A percentile compares a stretch with the other conserved stretches of the same genome.
These are phyloP conservation scores for Eulemur mongoz DNA, from an alignment of 2,797 vertebrate genomes.

Conservation along the genomic window DNA sequence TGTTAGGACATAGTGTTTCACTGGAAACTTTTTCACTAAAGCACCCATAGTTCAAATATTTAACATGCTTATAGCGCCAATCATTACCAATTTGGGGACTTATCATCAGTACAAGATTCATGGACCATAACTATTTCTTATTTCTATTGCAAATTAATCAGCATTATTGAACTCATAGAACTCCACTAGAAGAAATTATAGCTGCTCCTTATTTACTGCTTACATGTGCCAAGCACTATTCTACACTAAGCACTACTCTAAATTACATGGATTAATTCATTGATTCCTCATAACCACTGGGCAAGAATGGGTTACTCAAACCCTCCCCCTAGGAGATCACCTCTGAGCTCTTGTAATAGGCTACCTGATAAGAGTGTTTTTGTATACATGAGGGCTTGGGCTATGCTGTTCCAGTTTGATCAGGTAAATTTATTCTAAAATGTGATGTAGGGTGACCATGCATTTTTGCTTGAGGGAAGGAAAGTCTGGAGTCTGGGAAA, in stretches of 20 bases:
- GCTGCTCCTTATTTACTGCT: background rate
- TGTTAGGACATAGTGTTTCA: conserved; percentile 31
- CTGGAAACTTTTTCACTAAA: conserved; percentile 28
- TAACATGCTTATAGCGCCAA: accelerated
- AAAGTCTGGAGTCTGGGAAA: background rate
- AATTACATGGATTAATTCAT: background rate
- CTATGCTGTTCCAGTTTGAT: background rate
- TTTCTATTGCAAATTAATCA: conserved; percentile 46
- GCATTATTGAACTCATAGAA: background rate
- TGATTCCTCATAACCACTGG: background rate
- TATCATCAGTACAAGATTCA: background rate
- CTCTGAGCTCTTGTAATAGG: background rate
- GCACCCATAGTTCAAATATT: background rate
- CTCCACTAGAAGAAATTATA: background rate
- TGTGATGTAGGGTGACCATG: background rate
- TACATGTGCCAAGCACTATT: background rate
- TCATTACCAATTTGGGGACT: background rate
- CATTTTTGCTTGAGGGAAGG: background rate
- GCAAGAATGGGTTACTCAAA: background rate
- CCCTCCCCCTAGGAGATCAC: background rate
- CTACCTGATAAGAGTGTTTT: background rate
- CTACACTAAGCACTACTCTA: background rate
- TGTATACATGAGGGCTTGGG: accelerated
- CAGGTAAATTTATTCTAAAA: background rate
- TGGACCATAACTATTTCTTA: conserved; percentile 49